Evolutionary conservation across 1,140 invertebrate species (phyloP), one percentile per base, ranked within the genome.

Genomic region (Zaprionus nigranus): DNA sequence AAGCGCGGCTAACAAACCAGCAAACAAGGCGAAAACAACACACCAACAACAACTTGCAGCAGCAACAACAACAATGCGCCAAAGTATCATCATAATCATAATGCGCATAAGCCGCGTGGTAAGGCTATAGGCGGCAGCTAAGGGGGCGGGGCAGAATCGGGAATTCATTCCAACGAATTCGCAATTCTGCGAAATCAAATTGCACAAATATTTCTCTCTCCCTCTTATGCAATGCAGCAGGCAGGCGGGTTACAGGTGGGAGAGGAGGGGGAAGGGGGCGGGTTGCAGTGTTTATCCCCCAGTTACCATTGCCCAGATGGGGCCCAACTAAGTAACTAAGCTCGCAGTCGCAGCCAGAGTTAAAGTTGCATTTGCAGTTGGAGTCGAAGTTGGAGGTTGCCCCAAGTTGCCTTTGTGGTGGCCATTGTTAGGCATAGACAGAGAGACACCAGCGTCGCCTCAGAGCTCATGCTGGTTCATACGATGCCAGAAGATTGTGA

Each of bases 171-270:
- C 88, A 91, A 69, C 77, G 88, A 91, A 91, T 88, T 91, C 90
- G 70, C 88, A 91, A 91, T 91, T 91, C 88, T 81, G 77, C 88
- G 88, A 91, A 91, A 91, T 91, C 79, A 91, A 91, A 91, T 91
- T 91, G 88, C 88, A 91, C 79, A 91, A 91, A 91, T 91, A 90
- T 90, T 90, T 88, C 81, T 77, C 81, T 88, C 51, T 64, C 34
- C 38, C 62, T 51, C 34, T 24, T 28, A 26, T 88, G 85, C 85
- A 90, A 90, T 88, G 78, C 85, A 88, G 49, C 65, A 51, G 59
- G 62, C 46, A 49, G 68, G 63, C 24, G 24, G 24, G 24, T 66
- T 22, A 40, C 22, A 30, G 57, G 43, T 56, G 43, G 59, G n/a
- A 5, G 36, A 12, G 24, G 12, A 38, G 12, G n/a, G n/a, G n/a